phyloP scores from a whole-genome alignment of 2,888 invertebrate species.

The Hirtodrosophila alboralis region DNA sequence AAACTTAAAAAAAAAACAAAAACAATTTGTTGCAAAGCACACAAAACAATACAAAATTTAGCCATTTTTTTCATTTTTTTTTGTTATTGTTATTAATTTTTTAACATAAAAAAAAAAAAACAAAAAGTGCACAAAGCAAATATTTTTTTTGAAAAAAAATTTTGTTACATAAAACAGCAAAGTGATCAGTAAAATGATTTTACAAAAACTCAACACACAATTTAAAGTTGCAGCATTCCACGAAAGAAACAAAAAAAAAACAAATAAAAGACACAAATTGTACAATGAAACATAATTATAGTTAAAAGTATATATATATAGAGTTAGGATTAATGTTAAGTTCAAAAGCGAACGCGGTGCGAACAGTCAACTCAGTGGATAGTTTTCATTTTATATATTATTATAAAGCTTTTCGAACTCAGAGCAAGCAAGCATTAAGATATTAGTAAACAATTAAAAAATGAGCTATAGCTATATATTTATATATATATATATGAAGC shows the following conservation, averaged over 20 bases:
- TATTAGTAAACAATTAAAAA: slow-evolving; percentile 48
- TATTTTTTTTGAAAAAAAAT: slow-evolving; percentile 50
- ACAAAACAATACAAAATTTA: slow-evolving; percentile 51
- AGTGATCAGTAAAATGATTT: slow-evolving; percentile 78
- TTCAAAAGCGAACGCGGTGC: slow-evolving; percentile 32
- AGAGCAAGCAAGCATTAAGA: slow-evolving; percentile 68
- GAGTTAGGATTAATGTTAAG: too few relatives aligned
- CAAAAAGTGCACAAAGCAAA: slow-evolving; percentile 49
- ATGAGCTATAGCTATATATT: slow-evolving; percentile 5
- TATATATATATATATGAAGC: slow-evolving; percentile 6
- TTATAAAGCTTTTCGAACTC: slow-evolving; percentile 63
- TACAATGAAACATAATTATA: slow-evolving; percentile 61
- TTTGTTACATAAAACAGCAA: slow-evolving; percentile 65
- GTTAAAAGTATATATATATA: slow-evolving; percentile 23
- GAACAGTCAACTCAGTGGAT: slow-evolving; percentile 76
- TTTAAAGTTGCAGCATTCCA: slow-evolving; percentile 67
- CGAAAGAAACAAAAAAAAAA: slow-evolving; percentile 27
- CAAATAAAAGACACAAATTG: slow-evolving; percentile 65
- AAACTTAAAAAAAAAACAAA: too few relatives aligned
- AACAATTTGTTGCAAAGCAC: slow-evolving; percentile 76
- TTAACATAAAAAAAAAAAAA: slow-evolving; percentile 61
- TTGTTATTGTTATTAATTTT: slow-evolving; percentile 76
- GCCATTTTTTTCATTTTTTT: slow-evolving; percentile 71
- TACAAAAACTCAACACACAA: slow-evolving; percentile 43
- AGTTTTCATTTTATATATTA: too few relatives aligned